Evolutionary conservation across 2,797 vertebrate species (phyloP), one percentile per base, ranked within the genome.

Genomic region (Eremophila alpestris): DNA sequence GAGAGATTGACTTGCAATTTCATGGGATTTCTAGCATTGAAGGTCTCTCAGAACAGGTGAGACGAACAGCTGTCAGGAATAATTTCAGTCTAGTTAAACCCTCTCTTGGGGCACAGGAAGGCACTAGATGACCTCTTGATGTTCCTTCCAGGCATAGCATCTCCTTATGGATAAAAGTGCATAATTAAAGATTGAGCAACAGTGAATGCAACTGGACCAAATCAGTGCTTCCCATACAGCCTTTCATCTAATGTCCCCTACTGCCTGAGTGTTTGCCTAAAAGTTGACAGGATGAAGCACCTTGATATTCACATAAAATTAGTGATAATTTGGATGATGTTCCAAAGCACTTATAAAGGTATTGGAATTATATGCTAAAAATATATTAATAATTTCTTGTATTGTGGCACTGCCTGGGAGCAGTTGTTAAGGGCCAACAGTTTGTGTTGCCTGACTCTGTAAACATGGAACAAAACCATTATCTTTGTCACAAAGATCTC

Each of bases 41-140:
- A 88, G 36, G 48, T 73, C 48, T 94, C 69, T 62, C 52, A 82
- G 63, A 94, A 88, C 17, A 94, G 91, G 94, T 95, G 86, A 96
- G 55, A 69, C 29, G 76, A 91, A 83, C 41, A 95, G 79, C 77
- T 89, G 45, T 74, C 59, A 88, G 55, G 34, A 87, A 63, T 74
- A 67, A 87, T 94, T 94, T 79, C 69, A 56, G 63, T 26, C 63
- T 79, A 88, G 48, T 40, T 82, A 64, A 91, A 93, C 51, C 41
- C 30, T 91, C 77, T 69, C 46, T 67, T 40, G 77, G 27, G 77
- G 74, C 45, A 79, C 20, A 59, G 45, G 48, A 21, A 90, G 36
- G 77, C 34, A 86, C 48, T 82, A 88, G 95, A 73, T 67, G 88
- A 95, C 88, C 70, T 91, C 85, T 29, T 56, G 36, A 49, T 56